Base-by-base conservation (phyloP, 2,888 invertebrate species). In the Aphidius colemani region DNA sequence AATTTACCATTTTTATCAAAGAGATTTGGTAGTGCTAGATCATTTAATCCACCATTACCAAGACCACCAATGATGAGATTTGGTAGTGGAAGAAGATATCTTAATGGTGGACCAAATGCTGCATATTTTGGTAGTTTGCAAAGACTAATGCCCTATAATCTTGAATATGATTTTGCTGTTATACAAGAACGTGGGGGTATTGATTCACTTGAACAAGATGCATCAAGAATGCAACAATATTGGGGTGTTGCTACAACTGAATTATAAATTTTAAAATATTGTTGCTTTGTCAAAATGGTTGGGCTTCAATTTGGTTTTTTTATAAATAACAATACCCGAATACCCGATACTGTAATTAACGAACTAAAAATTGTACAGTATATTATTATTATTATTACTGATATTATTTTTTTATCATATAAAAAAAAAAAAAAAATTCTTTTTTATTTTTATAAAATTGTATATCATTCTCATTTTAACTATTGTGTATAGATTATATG, bases 221-320 rank as follows among this genome's bases (percentile, higher is more conserved):
- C 88, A 61, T 74, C 78, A n/a, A 87, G 94, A 61, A 93, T 94
- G 91, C 91, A 93, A 72, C 93, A 94, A 74, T 94, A 94, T 82
- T 94, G 94, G 94, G 94, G 93, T 59, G 93, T 94, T 53, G 93
- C 94, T 10, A 94, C 94, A 1, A 94, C 94, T 0, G 94, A 94
- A 81, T 82, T 94, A 70, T 94, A 85, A 86, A 18, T 18, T 68
- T 53, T 55, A 40, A 4, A n/a, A n/a, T 18, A 9, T 5, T 50
- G 11, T 45, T 44, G 40, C 11, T n/a, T 40, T 41, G 9, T 53
- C 10, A 18, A 18, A 18, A 18, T 2, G 2, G 13, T 18, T 18
- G 13, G 13, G 13, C 13, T 18, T 18, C 1, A 18, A 18, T 18
- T 18, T 18, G n/a, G n/a, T n/a, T 18, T 18, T 18, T 18, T 18